Conservation (phyloP, 2,797 vertebrate genomes). For the Austrolebias charrua region DNA sequence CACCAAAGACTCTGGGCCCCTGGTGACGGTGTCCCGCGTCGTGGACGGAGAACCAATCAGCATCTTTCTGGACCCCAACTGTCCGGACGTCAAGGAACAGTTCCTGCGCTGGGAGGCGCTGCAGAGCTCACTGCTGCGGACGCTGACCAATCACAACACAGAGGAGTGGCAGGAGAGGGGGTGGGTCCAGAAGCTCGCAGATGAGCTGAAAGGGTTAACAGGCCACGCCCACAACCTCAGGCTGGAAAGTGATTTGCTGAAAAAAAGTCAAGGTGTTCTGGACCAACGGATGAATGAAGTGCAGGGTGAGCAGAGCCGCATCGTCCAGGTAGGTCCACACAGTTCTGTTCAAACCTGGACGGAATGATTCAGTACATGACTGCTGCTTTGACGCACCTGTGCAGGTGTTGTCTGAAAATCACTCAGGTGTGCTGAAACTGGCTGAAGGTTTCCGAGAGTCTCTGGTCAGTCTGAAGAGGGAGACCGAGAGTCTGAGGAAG, state of each 20-base stretch:
- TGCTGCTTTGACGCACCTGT: background rate
- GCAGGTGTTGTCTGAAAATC: slow-evolving; percentile 54
- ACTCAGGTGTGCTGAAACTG: slow-evolving; percentile 46
- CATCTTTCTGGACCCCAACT: slow-evolving; percentile 90
- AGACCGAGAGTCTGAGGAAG: slow-evolving; percentile 53
- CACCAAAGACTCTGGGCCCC: slow-evolving; percentile 80
- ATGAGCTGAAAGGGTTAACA: slow-evolving; percentile 84
- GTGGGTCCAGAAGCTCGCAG: slow-evolving; percentile 79
- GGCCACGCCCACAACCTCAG: slow-evolving; percentile 82
- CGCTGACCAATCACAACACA: slow-evolving; percentile 75
- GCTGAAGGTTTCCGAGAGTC: slow-evolving; percentile 48
- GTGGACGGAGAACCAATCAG: slow-evolving; percentile 84
- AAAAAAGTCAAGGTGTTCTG: slow-evolving; percentile 82
- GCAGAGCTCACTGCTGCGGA: slow-evolving; percentile 82
- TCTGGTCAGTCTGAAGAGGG: slow-evolving; percentile 58
- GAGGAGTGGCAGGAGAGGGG: slow-evolving; percentile 75
- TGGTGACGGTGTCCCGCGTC: slow-evolving; percentile 86
- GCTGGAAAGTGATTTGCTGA: slow-evolving; percentile 80
- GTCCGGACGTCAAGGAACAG: slow-evolving; percentile 79
- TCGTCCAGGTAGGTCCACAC: slow-evolving; percentile 74
- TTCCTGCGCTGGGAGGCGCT: slow-evolving; percentile 85
- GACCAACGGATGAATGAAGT: slow-evolving; percentile 84
- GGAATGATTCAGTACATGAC: background rate
- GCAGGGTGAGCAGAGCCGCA: slow-evolving; percentile 85
- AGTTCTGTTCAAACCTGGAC: background rate